phyloP scores from a whole-genome alignment of 1,140 invertebrate genomes.

The Heliconius nattereri region DNA sequence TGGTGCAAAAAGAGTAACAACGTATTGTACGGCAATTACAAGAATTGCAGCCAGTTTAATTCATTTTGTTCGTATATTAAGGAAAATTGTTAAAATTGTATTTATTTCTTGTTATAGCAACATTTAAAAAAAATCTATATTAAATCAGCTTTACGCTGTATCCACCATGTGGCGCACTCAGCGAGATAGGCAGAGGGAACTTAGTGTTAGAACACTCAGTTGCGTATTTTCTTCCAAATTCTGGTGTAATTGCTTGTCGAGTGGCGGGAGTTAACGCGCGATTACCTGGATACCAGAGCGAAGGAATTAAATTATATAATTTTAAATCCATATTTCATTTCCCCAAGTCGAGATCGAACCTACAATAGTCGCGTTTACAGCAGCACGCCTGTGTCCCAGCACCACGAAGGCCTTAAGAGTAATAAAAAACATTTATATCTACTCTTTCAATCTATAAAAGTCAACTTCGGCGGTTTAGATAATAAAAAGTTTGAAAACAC shows the following conservation, averaged over 20 bases:
- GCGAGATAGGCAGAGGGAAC: too few species aligned
- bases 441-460: neutral
- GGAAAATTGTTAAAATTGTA: neutral
- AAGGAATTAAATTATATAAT: neutral
- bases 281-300: neutral
- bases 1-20: conserved; percentile 1
- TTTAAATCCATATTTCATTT: neutral
- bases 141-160: too few species aligned
- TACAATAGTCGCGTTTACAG: too few species aligned
- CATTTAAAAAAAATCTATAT: too few species aligned
- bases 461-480: conserved; percentile 13
- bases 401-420: neutral
- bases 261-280: neutral
- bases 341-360: too few species aligned
- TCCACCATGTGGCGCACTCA: too few species aligned
- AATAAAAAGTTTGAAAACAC: conserved; percentile 37
- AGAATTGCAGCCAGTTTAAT: neutral
- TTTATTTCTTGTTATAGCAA: too few species aligned
- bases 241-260: neutral
- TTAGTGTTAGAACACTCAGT: too few species aligned
- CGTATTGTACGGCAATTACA: conserved; percentile 10
- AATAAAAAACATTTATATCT: neutral
- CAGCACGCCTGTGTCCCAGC: too few species aligned
- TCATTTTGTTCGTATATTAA: neutral
- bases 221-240: neutral